Evolutionary conservation across 2,888 invertebrate species (phyloP).

Genomic region (Zygaena filipendulae): DNA sequence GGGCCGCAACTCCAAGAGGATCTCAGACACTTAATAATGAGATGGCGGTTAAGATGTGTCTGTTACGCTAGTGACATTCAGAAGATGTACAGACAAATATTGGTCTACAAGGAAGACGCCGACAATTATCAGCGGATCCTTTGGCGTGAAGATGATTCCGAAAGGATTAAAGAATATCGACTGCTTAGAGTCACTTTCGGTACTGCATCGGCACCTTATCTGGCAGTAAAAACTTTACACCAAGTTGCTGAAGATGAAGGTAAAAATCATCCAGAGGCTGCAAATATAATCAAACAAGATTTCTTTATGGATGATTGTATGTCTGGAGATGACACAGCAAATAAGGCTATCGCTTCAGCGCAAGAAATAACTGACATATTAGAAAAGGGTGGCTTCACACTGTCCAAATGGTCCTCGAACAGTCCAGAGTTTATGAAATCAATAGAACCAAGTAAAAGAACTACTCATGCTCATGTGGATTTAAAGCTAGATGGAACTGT

Average conservation of each 20-base stretch:
- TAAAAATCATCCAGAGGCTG: too few species aligned
- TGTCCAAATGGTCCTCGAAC: conserved; percentile 14
- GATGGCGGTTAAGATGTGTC: conserved; percentile 18
- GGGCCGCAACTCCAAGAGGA: conserved; percentile 20
- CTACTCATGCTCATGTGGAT: neutral
- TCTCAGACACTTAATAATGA: conserved; percentile 18
- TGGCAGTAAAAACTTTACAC: neutral
- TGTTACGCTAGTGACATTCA: conserved; percentile 19
- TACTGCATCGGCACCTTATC: conserved; percentile 1
- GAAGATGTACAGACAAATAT: conserved; percentile 23
- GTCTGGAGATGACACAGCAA: conserved; percentile 8
- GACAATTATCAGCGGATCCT: conserved; percentile 16
- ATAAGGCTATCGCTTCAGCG: conserved; percentile 5
- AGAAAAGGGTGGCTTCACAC: conserved; percentile 8
- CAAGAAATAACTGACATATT: conserved; percentile 7
- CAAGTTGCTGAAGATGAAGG: neutral
- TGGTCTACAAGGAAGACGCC: conserved; percentile 16
- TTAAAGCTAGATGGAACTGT: conserved; percentile 3
- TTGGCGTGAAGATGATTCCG: conserved; percentile 5
- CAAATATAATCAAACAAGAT: conserved; percentile 6
- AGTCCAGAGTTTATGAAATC: conserved; percentile 2
- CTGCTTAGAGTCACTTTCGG: neutral
- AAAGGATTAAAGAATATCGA: too few species aligned
- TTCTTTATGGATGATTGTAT: conserved; percentile 16
- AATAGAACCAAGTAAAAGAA: neutral